These are phyloP conservation scores for Aselliscus stoliczkanus DNA, from an alignment of 2,797 vertebrate genomes.

Conservation along the genomic window DNA sequence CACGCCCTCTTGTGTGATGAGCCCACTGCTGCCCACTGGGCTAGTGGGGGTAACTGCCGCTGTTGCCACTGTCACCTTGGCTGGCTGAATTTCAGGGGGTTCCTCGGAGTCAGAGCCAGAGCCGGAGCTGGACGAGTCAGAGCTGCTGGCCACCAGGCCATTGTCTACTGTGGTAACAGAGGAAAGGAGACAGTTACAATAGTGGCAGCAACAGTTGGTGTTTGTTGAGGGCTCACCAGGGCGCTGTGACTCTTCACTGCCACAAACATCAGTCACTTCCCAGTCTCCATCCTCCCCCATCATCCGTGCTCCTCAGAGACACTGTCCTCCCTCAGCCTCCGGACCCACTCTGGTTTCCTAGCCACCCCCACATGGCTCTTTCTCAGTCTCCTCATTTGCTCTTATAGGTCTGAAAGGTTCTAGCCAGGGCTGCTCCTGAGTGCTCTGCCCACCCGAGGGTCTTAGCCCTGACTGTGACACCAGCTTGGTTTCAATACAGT, in stretches of 20 bases:
- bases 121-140: slow-evolving; percentile 42
- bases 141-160: slow-evolving; percentile 64
- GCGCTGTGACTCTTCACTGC: not conserved
- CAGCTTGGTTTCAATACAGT: not conserved
- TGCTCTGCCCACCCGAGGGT: too few species aligned
- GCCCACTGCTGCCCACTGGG: slow-evolving; percentile 36
- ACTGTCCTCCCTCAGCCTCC: not conserved
- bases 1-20: slow-evolving; percentile 75
- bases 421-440: too few species aligned
- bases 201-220: not conserved
- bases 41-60: slow-evolving; percentile 35
- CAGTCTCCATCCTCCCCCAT: not conserved
- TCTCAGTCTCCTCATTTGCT: not conserved
- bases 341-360: not conserved
- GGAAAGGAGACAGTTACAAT: not conserved
- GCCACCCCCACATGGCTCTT: too few species aligned
- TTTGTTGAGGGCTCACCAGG: not conserved
- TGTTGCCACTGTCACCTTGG: not conserved
- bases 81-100: not conserved
- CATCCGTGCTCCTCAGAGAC: not conserved
- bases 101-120: slow-evolving; percentile 66
- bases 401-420: not conserved
- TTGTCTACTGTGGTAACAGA: slow-evolving; percentile 61
- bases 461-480: not conserved
- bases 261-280: not conserved